Percentiles rank a stretch among this genome's conserved stretches.
Conservation (phyloP, 2,888 invertebrate genomes). For the Perizoma flavofasciatum region DNA sequence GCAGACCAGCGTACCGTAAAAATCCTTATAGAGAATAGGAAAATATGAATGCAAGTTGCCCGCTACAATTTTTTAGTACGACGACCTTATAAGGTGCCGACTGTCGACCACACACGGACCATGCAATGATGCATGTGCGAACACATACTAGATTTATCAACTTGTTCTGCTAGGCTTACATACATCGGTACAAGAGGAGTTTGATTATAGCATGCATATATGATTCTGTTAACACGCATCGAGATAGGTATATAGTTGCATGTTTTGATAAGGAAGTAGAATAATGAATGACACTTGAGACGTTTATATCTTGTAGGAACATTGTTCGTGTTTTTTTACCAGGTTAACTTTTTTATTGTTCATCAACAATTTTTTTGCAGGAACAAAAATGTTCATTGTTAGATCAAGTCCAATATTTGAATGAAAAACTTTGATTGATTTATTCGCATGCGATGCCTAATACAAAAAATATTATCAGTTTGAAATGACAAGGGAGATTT, state of each 20-base stretch:
- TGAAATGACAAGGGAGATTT: slow-evolving; percentile 2
- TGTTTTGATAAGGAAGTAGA: slow-evolving; percentile 26
- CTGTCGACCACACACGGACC: slow-evolving; percentile 52
- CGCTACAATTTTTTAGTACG: slow-evolving; percentile 45
- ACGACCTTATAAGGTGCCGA: slow-evolving; percentile 47
- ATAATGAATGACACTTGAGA: slow-evolving; percentile 10
- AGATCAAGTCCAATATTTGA: slow-evolving; percentile 16
- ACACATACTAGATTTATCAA: slow-evolving; percentile 62
- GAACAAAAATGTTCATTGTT: slow-evolving; percentile 18
- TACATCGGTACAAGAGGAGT: slow-evolving; percentile 50
- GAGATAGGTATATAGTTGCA: slow-evolving; percentile 16
- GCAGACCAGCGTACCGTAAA: slow-evolving; percentile 39
- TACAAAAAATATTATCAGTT: slow-evolving; percentile 5
- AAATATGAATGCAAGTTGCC: slow-evolving; percentile 45
- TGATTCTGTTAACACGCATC: slow-evolving; percentile 23
- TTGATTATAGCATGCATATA: slow-evolving; percentile 57
- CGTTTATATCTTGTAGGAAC: slow-evolving; percentile 12
- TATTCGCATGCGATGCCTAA: slow-evolving; percentile 1
- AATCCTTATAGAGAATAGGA: slow-evolving; percentile 45
- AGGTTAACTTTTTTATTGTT: slow-evolving; percentile 5
- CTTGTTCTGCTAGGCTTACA: slow-evolving; percentile 55
- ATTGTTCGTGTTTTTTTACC: slow-evolving; percentile 6
- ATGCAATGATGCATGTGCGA: slow-evolving; percentile 53
- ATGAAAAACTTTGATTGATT: slow-evolving; percentile 30
- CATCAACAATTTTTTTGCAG: slow-evolving; percentile 3